A percentile compares a stretch with the other conserved stretches of the same genome.
Conservation (phyloP, 1,140 invertebrate genomes). For the Lepidurus packardi region DNA sequence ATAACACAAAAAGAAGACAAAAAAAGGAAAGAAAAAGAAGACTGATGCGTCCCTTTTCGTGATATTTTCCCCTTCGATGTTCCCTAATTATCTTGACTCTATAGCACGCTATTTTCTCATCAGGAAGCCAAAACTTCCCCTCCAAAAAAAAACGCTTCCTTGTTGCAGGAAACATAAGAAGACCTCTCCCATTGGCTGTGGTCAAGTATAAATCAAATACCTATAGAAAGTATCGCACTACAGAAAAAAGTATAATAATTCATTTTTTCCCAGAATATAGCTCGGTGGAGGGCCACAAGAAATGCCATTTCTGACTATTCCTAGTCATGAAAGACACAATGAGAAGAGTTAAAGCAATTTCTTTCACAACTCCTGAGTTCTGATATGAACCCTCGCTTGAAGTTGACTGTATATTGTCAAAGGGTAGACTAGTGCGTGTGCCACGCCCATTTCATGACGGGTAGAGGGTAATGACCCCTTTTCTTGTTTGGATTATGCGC, state of each 20-base stretch:
- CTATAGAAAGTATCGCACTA: no score
- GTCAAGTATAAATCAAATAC: no score
- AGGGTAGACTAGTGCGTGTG: background rate
- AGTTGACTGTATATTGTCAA: background rate
- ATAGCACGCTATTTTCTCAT: background rate
- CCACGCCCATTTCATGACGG: background rate
- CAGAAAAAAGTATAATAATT: no score
- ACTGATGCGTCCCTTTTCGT: background rate
- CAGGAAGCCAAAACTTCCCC: background rate
- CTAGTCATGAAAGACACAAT: no score
- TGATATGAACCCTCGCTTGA: background rate
- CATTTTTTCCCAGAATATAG: no score
- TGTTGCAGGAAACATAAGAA: background rate
- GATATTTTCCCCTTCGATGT: constrained; percentile 11
- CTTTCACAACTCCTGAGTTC: no score
- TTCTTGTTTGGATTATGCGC: background rate
- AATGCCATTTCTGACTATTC: no score
- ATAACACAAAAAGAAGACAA: background rate
- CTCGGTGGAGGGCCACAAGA: no score
- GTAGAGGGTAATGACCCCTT: background rate
- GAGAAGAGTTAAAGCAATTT: no score
- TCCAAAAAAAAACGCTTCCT: background rate
- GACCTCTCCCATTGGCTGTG: background rate
- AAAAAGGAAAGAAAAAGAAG: no score
- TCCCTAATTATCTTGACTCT: background rate